A percentile compares a stretch with the other conserved stretches of the same genome.
These are phyloP conservation scores for Muscina levida DNA, from an alignment of 2,888 invertebrate species.

Conservation along the genomic window DNA sequence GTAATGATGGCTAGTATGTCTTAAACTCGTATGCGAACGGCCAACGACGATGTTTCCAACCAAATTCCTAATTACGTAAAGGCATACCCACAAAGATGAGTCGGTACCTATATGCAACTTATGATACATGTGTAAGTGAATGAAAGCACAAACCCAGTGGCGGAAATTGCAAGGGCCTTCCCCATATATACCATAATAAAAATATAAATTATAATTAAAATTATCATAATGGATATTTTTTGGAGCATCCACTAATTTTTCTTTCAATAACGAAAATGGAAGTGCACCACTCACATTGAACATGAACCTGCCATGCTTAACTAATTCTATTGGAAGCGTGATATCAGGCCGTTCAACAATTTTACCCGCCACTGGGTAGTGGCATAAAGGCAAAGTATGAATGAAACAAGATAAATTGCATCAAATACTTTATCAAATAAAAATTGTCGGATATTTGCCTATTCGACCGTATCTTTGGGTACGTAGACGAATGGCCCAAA, in stretches of 20 bases:
- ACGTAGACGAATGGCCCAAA: constrained; percentile 3
- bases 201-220: too few relatives aligned
- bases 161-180: too few relatives aligned
- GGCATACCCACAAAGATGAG: not conserved
- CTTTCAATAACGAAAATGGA: too few relatives aligned
- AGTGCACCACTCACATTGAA: too few relatives aligned
- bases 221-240: too few relatives aligned
- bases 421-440: constrained; percentile 30
- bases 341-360: too few relatives aligned
- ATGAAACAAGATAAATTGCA: constrained; percentile 43
- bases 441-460: constrained; percentile 9
- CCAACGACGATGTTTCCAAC: not conserved
- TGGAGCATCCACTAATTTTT: too few relatives aligned
- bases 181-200: too few relatives aligned
- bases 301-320: too few relatives aligned
- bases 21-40: not conserved
- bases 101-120: not conserved
- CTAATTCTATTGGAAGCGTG: too few relatives aligned
- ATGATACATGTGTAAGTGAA: constrained; percentile 17
- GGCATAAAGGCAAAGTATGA: too few relatives aligned
- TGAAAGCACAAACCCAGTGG: not conserved
- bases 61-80: constrained; percentile 4
- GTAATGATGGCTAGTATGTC: constrained; percentile 37
- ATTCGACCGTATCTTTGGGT: not conserved
- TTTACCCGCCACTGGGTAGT: too few relatives aligned